These are phyloP conservation scores for Cebus imitator DNA, from an alignment of 2,113 vertebrate genomes.

Conservation along the genomic window DNA sequence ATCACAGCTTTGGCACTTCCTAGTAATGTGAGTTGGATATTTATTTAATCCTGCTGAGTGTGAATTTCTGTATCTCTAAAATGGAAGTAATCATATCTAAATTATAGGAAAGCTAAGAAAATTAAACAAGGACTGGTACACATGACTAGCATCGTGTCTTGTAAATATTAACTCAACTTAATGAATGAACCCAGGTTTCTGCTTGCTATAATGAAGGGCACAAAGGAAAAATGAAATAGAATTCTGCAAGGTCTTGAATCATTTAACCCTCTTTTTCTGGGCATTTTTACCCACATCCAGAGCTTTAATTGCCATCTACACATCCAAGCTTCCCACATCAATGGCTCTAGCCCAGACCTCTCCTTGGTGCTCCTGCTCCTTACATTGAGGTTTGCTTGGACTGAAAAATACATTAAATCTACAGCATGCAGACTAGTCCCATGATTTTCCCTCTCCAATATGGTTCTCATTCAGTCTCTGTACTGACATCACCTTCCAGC, in stretches of 20 bases:
- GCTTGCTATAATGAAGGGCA: background rate
- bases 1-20: background rate
- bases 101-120: background rate
- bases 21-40: background rate
- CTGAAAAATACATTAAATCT: background rate
- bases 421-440: background rate
- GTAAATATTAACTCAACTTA: slow-evolving; percentile 15
- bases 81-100: background rate
- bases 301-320: background rate
- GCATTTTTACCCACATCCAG: background rate
- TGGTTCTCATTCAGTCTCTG: background rate
- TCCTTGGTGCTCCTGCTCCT: background rate
- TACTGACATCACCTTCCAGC: background rate
- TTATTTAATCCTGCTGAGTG: slow-evolving; percentile 21
- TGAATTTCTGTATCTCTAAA: slow-evolving; percentile 5
- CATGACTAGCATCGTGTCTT: background rate
- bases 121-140: background rate
- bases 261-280: background rate
- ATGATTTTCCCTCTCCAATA: background rate
- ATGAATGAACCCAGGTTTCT: background rate
- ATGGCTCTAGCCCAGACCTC: background rate
- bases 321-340: background rate
- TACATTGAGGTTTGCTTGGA: background rate
- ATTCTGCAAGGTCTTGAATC: background rate
- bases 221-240: background rate